Evolutionary conservation across 2,888 invertebrate species (phyloP).

Genomic region (Ferrisia virgata): DNA sequence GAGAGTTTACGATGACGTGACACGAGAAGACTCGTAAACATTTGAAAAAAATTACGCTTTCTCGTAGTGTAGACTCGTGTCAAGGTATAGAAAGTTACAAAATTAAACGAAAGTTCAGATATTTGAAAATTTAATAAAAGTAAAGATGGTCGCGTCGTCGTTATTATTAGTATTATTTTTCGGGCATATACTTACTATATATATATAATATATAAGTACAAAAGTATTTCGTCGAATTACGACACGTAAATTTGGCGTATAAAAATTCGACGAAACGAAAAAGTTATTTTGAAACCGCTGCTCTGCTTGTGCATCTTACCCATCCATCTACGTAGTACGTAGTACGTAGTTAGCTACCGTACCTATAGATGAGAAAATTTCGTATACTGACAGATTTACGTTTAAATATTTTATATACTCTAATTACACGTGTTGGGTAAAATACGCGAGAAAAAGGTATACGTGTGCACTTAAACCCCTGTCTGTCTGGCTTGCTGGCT

Average conservation of each 20-base stretch:
- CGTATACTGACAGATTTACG: neutral
- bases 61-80: neutral
- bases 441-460: neutral
- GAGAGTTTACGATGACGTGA: neutral
- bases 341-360: no score
- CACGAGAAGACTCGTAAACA: neutral
- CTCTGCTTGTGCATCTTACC: neutral
- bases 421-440: neutral
- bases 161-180: neutral
- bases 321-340: no score
- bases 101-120: neutral
- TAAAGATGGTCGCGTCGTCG: neutral
- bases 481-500: no score
- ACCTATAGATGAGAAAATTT: neutral
- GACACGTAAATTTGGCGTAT: no score
- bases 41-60: neutral
- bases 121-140: neutral
- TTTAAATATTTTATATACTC: slow-evolving; percentile 8
- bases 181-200: neutral
- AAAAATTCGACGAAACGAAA: neutral
- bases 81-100: neutral
- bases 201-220: neutral
- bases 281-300: neutral
- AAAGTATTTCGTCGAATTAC: no score
- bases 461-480: neutral